phyloP scores from a whole-genome alignment of 2,888 invertebrate genomes.

The Cactoblastis cactorum region DNA sequence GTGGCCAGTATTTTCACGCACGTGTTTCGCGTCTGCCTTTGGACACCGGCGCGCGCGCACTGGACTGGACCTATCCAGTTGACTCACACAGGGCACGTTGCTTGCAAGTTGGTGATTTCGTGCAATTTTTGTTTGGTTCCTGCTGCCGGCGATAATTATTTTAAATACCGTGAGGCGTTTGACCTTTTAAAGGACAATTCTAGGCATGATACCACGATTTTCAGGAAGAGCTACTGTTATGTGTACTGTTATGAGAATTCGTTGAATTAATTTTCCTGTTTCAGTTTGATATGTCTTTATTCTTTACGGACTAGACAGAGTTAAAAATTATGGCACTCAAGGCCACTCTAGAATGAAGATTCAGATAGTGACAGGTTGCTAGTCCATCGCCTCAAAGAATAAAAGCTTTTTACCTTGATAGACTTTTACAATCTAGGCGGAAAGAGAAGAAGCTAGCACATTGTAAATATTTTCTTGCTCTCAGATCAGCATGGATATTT shows the following conservation, averaged over 20 bases:
- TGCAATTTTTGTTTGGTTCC: slow-evolving; percentile 55
- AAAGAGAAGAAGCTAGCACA: no score
- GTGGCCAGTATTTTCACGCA: not conserved
- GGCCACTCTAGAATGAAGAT: no score
- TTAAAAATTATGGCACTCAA: no score
- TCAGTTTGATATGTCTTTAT: no score
- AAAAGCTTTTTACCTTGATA: no score
- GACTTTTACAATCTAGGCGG: no score
- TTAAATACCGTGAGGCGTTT: slow-evolving; percentile 51
- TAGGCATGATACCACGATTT: not conserved
- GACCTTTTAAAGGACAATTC: slow-evolving; percentile 40
- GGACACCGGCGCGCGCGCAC: slow-evolving; percentile 10
- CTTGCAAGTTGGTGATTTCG: slow-evolving; percentile 29
- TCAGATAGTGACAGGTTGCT: no score
- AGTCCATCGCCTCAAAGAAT: no score
- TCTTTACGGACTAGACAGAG: no score
- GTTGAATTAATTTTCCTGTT: no score
- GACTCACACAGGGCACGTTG: not conserved
- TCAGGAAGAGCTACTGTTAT: not conserved
- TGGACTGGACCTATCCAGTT: slow-evolving; percentile 5
- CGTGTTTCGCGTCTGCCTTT: slow-evolving; percentile 3
- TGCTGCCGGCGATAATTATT: slow-evolving; percentile 49
- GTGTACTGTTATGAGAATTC: not conserved
- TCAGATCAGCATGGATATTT: no score
- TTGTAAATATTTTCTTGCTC: no score